These are phyloP conservation scores for Cladorhizidae sp. DNA, from an alignment of 37 sponge, comb jelly and placozoan species.

Conservation along the genomic window DNA sequence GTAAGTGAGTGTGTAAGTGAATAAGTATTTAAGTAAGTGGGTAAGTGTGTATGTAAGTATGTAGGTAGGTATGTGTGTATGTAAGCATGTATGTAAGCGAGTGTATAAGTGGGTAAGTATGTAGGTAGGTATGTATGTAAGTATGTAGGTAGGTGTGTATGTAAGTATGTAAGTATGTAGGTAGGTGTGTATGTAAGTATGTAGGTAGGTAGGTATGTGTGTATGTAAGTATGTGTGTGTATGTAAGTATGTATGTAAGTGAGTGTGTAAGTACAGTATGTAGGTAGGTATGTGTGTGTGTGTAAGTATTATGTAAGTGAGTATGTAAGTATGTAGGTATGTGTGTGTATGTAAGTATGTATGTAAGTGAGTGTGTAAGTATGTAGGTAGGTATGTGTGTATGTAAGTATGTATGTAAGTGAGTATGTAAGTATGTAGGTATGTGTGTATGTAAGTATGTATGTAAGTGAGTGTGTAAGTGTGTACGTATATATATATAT, in stretches of 20 bases:
- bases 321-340: background rate
- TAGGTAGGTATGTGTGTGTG: background rate
- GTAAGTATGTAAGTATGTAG: too few species aligned
- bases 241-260: background rate
- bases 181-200: background rate
- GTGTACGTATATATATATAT: background rate
- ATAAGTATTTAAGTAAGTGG: too few species aligned
- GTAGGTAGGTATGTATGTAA: too few species aligned
- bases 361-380: slow-evolving; percentile 15
- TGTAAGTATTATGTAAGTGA: background rate
- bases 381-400: background rate
- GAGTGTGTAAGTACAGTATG: background rate
- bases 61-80: too few species aligned
- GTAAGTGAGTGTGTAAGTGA: too few species aligned
- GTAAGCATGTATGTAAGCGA: too few species aligned
- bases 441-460: background rate
- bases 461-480: too few species aligned
- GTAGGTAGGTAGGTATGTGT: slow-evolving; percentile 15
- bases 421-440: background rate
- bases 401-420: background rate
- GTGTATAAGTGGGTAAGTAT: too few species aligned
- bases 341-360: background rate
- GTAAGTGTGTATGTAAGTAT: too few species aligned
- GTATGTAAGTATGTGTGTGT: slow-evolving; percentile 3
- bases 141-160: too few species aligned